Evolutionary conservation across 2,888 invertebrate genomes (phyloP), one percentile per base, ranked within the genome.

Genomic region (Tachina lurida): DNA sequence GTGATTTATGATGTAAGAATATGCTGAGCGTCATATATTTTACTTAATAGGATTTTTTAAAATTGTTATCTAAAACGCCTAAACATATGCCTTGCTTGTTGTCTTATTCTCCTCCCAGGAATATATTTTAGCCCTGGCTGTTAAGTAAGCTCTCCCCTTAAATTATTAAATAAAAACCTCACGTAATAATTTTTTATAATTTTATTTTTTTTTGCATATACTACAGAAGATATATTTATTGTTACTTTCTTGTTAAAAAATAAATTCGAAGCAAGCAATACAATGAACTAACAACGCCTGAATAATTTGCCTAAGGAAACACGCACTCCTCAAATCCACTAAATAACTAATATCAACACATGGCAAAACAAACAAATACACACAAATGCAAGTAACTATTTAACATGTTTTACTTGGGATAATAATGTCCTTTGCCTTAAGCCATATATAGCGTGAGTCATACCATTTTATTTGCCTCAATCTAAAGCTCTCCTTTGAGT

Each of bases 271-370:
- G 19, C n/a, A 47, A 74, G 19, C 60, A 81, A 62, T 62, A 68
- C 62, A 62, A 68, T 75, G 31, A 31, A 31, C 31, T 31, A 31
- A 31, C 76, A 76, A 84, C 77, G 77, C 77, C 81, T 68, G 7
- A 17, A 58, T 73, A 77, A 81, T 84, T 74, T 77, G 67, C 81
- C 56, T 67, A 63, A 68, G 81, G 81, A 62, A 58, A 58, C 75
- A 84, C 76, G 80, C 60, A 77, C 65, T 83, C 73, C 41, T 52
- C 52, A 52, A 73, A 83, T 77, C 71, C 60, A 52, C 45, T 83
- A 77, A 77, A 77, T 58, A 58, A 58, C 63, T 22, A 56, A 76
- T 31, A 56, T 45, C 9, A 19, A 15, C 13, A 74, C 8, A 17
- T 1, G 62, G 39, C 2, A 22, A 58, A 39, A 39, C 13, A 60